Evolutionary conservation across 2,888 invertebrate genomes (phyloP), one percentile per base, ranked within the genome.

Genomic region (Plemyria rubiginata): DNA sequence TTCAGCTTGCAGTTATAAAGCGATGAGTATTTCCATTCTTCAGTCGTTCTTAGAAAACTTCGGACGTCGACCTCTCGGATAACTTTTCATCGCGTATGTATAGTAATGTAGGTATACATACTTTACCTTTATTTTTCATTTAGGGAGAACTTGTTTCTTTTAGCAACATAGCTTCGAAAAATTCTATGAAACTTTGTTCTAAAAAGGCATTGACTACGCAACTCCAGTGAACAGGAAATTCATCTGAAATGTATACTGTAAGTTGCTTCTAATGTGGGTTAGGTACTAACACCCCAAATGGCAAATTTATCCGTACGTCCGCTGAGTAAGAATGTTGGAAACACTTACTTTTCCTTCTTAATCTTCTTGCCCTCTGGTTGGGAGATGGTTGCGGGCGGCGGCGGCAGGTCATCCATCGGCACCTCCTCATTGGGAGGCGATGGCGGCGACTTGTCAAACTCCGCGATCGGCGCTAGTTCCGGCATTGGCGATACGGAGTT

Each of bases 401-500:
- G 94, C 13, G 95, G 95, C 70, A 95, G 85, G 75, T 95, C 95
- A 67, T 95, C 95, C 94, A 95, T 94, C 0, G 95, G 94, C 59
- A 94, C 92, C 75, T 93, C 93, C 71, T 93, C 93, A 72, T 93
- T 93, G 38, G 94, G 94, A 41, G 95, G 95, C 70, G 95, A 94
- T 7, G 95, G 95, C 38, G 95, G 95, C 8, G 95, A 94, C 87
- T 95, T 95, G 80, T 95, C 95, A 78, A 95, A 95, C 88, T 95
- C 95, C 53, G 95, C 95, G 70, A 95, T 95, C 36, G 95, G 95
- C 60, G 95, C 95, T 82, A 95, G 83, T 76, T 94, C 94, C 70
- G 95, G 94, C 94, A 95, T 94, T 67, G 95, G 95, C 15, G 95
- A 95, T 80, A 95, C 95, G 78, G 95, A 94, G 88, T 95, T 95